A percentile compares a stretch with the other conserved stretches of the same genome.
These are phyloP conservation scores for Lepidurus arcticus DNA, from an alignment of 1,140 invertebrate genomes.

Conservation along the genomic window DNA sequence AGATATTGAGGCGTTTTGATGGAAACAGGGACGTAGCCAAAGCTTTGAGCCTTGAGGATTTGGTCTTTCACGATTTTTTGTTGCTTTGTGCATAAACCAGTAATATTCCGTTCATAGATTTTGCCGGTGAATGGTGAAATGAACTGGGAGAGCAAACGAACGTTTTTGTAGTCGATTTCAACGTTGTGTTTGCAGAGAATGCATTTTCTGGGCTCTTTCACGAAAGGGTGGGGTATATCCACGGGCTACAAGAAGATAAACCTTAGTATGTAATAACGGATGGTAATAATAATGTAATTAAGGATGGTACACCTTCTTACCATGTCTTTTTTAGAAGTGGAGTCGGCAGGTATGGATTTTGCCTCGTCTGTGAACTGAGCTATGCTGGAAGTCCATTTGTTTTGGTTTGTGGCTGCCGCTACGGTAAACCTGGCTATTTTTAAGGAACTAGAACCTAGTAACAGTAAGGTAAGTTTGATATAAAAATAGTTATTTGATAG, in stretches of 20 bases:
- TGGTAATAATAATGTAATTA: not conserved
- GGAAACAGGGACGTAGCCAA: constrained; percentile 67
- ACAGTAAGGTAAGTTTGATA: not conserved
- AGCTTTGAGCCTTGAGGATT: constrained; percentile 63
- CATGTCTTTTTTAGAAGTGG: not conserved
- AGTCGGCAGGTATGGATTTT: not conserved
- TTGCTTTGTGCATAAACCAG: constrained; percentile 69
- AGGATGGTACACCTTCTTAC: not conserved
- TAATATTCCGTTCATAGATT: constrained; percentile 86
- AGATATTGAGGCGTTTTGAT: constrained; percentile 68
- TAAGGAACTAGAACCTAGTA: not conserved
- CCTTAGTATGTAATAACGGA: not conserved
- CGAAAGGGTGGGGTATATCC: constrained; percentile 74
- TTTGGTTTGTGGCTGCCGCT: not conserved
- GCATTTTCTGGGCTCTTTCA: constrained; percentile 65
- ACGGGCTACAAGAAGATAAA: constrained; percentile 47
- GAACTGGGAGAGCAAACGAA: constrained; percentile 85
- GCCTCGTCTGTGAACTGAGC: not conserved
- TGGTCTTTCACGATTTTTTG: constrained; percentile 63
- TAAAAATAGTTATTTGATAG: not conserved
- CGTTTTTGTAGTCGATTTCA: constrained; percentile 85
- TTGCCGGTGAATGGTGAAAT: constrained; percentile 86
- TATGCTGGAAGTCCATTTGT: not conserved
- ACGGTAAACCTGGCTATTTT: not conserved
- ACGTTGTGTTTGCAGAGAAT: constrained; percentile 83